These are phyloP conservation scores for Tenodera sinensis DNA, from an alignment of 2,888 invertebrate genomes.

Conservation along the genomic window DNA sequence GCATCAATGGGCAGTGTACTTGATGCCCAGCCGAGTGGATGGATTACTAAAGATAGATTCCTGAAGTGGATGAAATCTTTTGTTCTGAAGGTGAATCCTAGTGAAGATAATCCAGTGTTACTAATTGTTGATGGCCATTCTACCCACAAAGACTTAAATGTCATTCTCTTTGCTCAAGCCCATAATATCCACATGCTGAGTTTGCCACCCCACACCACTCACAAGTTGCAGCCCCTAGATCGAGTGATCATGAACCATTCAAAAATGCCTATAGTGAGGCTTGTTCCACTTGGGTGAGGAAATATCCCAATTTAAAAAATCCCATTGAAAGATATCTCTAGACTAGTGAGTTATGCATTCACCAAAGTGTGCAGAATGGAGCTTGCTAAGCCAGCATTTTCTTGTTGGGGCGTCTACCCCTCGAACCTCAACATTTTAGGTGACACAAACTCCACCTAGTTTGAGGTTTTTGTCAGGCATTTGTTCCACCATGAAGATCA, in stretches of 20 bases:
- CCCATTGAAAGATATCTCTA: background rate
- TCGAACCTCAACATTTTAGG: background rate
- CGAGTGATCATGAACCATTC: too few relatives aligned
- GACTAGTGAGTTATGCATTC: background rate
- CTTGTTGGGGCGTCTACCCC: background rate
- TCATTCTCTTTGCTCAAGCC: too few relatives aligned
- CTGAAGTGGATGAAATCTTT: constrained; percentile 7
- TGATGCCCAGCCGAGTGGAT: background rate
- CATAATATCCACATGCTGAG: too few relatives aligned
- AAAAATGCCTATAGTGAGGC: background rate
- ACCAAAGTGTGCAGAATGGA: constrained; percentile 5
- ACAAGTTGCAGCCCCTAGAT: background rate
- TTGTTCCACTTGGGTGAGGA: background rate
- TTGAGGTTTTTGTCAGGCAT: too few relatives aligned
- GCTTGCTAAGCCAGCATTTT: background rate
- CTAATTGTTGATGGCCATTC: background rate
- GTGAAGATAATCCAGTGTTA: background rate
- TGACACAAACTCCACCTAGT: too few relatives aligned
- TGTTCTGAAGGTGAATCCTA: background rate
- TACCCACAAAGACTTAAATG: too few relatives aligned
- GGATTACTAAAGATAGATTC: constrained; percentile 2
- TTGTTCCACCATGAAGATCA: too few relatives aligned
- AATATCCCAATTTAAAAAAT: background rate
- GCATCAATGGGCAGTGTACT: background rate
- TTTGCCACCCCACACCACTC: background rate